Conservation (phyloP, 2,797 vertebrate genomes). For the Cottoperca gobio region DNA sequence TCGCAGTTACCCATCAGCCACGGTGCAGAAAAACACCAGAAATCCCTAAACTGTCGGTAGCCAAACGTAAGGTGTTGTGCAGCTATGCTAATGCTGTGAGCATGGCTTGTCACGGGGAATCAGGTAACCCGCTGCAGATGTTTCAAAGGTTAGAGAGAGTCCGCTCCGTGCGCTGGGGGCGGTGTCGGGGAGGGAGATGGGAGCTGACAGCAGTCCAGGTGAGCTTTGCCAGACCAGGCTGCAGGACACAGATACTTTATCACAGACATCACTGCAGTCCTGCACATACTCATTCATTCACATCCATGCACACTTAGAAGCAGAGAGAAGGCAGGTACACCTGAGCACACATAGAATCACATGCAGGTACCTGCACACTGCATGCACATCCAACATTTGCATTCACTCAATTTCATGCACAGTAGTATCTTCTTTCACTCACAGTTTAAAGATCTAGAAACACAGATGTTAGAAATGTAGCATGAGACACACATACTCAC, state of each 20-base stretch:
- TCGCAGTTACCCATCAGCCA: slow-evolving; percentile 5
- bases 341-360: slow-evolving; percentile 18
- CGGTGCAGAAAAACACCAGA: slow-evolving; percentile 36
- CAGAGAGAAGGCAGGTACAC: slow-evolving; percentile 29
- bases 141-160: slow-evolving; percentile 77
- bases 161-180: slow-evolving; percentile 57
- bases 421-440: neutral
- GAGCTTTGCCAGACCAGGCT: slow-evolving; percentile 73
- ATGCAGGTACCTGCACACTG: slow-evolving; percentile 30
- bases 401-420: slow-evolving; percentile 24
- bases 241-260: slow-evolving; percentile 70
- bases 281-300: slow-evolving; percentile 66
- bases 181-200: slow-evolving; percentile 68
- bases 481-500: neutral
- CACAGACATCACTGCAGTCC: slow-evolving; percentile 30
- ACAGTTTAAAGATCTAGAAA: neutral
- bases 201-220: slow-evolving; percentile 82
- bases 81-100: slow-evolving; percentile 74
- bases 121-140: slow-evolving; percentile 66
- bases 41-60: slow-evolving; percentile 23
- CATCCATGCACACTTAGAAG: slow-evolving; percentile 37
- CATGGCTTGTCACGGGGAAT: slow-evolving; percentile 75
- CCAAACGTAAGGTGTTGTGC: slow-evolving; percentile 62
- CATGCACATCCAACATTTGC: slow-evolving; percentile 43
- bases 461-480: neutral